Evolutionary conservation across 2,113 vertebrate species (phyloP), one percentile per base, ranked within the genome.

Genomic region (Trichechus manatus): DNA sequence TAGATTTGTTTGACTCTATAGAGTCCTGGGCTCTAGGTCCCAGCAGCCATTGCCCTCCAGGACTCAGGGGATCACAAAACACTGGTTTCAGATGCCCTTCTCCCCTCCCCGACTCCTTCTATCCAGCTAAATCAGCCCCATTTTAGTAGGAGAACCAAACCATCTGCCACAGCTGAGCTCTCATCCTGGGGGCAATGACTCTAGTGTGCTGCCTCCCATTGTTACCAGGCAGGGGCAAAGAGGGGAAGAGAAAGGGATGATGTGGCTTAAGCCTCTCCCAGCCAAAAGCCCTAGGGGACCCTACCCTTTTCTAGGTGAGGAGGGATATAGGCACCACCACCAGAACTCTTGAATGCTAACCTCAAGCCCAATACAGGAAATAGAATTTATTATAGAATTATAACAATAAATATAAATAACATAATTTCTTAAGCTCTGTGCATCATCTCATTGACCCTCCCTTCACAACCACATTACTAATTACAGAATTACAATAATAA

Each of bases 401-500:
- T 33, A 87, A 79, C 50, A 87, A 77, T 89, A 96, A 84, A 42
- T 89, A 27, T 50, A 93, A 85, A 23, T 59, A 36, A 33, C 9
- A 53, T 11, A 74, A 75, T 88, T 88, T 94, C 25, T 75, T 75
- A 53, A 88, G 27, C 78, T 50, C 63, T 84, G 23, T 27, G 29
- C 22, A 50, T 87, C 78, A 81, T 64, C 63, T 56, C 81, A 53
- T 36, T 44, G 15, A 66, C 44, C 81, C 11, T 70, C 20, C 63
- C n/a, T 23, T 88, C 27, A 88, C 36, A 88, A 42, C 39, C 17
- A 61, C 19, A 20, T 4, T n/a, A 74, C 27, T 85, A 61, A 64
- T 82, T 83, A 78, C 13, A 72, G 36, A 82, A 68, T 86, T 70
- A 19, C 42, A 59, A 90, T 78, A 83, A 61, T 84, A 78, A 68